Conservation (phyloP, 2,888 invertebrate genomes). For the Macroteleia sp. region DNA sequence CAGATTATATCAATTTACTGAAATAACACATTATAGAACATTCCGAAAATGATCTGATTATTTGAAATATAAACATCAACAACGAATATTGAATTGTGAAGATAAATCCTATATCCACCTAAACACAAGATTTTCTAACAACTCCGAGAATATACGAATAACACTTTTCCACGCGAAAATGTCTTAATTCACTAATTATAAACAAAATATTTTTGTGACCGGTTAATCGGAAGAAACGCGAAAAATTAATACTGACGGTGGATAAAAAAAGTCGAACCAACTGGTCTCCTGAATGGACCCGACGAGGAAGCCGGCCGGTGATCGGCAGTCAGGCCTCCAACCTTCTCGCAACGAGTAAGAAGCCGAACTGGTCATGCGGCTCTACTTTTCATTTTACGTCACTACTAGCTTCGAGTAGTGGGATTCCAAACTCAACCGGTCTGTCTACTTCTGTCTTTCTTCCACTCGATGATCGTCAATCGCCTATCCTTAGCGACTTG, state of each 20-base stretch:
- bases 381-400: constrained; percentile 73
- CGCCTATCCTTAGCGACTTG: constrained; percentile 23
- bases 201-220: not conserved
- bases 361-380: constrained; percentile 76
- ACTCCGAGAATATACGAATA: no score
- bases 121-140: no score
- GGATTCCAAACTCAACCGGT: constrained; percentile 74
- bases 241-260: constrained; percentile 30
- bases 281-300: constrained; percentile 40
- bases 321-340: constrained; percentile 58
- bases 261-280: constrained; percentile 31
- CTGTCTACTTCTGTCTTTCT: constrained; percentile 52
- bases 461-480: not conserved
- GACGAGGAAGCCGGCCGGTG: constrained; percentile 64
- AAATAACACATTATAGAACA: no score
- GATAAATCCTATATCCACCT: no score
- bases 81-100: no score
- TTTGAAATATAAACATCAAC: no score
- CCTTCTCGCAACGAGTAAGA: constrained; percentile 64
- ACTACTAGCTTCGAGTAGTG: constrained; percentile 75
- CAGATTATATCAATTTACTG: no score
- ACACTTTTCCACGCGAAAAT: no score
- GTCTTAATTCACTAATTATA: no score
- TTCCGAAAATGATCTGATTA: no score
- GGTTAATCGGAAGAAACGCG: no score